phyloP scores from a whole-genome alignment of 2,888 invertebrate species.

The Phortica magna region DNA sequence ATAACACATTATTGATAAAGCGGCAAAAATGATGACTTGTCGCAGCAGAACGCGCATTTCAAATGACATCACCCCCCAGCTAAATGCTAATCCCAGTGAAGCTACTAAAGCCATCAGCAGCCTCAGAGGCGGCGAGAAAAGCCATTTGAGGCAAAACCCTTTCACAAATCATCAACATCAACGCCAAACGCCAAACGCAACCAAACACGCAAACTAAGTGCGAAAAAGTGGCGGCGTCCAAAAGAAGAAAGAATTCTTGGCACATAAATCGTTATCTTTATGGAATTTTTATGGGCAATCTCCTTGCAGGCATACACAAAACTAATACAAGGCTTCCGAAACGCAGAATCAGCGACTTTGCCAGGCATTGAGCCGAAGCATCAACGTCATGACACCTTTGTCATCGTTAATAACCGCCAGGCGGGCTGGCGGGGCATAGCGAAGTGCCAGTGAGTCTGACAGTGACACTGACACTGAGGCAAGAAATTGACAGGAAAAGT shows the following conservation, averaged over 20 bases:
- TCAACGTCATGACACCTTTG: conserved; percentile 23
- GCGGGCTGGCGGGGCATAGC: neutral
- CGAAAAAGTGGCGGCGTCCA: neutral
- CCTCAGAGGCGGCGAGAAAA: conserved; percentile 40
- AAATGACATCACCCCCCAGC: conserved; percentile 21
- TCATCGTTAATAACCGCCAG: conserved; percentile 16
- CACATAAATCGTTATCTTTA: conserved; percentile 75
- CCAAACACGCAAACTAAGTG: neutral
- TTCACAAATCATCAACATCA: conserved; percentile 23
- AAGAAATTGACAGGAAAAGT: conserved; percentile 48
- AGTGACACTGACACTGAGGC: neutral
- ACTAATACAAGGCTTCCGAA: conserved; percentile 72
- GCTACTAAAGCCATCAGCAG: conserved; percentile 53
- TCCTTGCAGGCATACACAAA: conserved; percentile 68
- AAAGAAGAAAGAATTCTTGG: conserved; percentile 34
- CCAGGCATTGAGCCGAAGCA: conserved; percentile 22
- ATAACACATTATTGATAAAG: conserved; percentile 34
- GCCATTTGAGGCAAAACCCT: conserved; percentile 58
- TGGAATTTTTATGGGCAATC: conserved; percentile 76
- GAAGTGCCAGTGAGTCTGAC: no score
- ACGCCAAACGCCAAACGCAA: conserved; percentile 7
- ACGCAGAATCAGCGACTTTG: conserved; percentile 6
- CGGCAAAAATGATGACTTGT: conserved; percentile 53
- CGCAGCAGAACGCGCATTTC: neutral
- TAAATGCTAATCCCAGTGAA: conserved; percentile 55